Evolutionary conservation across 1,140 invertebrate genomes (phyloP).

Genomic region (Saxidomus purpurata): DNA sequence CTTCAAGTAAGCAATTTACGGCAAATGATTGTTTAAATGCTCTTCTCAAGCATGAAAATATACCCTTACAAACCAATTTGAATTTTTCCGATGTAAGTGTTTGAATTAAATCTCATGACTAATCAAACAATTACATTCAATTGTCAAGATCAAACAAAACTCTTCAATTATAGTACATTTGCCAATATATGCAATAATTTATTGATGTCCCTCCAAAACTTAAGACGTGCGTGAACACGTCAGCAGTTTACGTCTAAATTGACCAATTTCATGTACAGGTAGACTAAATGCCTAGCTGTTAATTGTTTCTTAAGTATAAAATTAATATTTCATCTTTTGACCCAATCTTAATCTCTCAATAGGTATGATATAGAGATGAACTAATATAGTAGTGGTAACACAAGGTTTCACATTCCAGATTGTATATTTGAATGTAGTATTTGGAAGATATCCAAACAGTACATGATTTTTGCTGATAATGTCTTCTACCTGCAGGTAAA

Average conservation of each 20-base stretch:
- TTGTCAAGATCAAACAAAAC: slow-evolving; percentile 6
- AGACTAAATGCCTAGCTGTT: slow-evolving; percentile 15
- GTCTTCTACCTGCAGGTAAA: background rate
- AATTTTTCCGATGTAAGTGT: background rate
- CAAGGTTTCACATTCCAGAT: slow-evolving; percentile 14
- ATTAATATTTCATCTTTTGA: slow-evolving; percentile 27
- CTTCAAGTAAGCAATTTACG: no score
- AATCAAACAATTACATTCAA: background rate
- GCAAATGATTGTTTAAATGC: no score
- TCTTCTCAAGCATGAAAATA: no score
- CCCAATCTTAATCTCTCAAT: background rate
- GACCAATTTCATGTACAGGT: slow-evolving; percentile 7
- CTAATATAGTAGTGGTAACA: background rate
- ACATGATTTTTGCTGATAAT: slow-evolving; percentile 20
- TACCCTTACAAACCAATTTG: no score
- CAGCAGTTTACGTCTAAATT: background rate
- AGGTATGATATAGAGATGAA: slow-evolving; percentile 3
- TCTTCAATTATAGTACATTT: background rate
- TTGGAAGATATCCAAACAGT: slow-evolving; percentile 1
- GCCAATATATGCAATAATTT: slow-evolving; percentile 6
- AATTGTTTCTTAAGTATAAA: background rate
- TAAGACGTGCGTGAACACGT: background rate
- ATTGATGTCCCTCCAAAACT: background rate
- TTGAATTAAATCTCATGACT: background rate
- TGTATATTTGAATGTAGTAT: background rate